These are phyloP conservation scores for Drosophila recens DNA, from an alignment of 2,888 invertebrate species.

Conservation along the genomic window DNA sequence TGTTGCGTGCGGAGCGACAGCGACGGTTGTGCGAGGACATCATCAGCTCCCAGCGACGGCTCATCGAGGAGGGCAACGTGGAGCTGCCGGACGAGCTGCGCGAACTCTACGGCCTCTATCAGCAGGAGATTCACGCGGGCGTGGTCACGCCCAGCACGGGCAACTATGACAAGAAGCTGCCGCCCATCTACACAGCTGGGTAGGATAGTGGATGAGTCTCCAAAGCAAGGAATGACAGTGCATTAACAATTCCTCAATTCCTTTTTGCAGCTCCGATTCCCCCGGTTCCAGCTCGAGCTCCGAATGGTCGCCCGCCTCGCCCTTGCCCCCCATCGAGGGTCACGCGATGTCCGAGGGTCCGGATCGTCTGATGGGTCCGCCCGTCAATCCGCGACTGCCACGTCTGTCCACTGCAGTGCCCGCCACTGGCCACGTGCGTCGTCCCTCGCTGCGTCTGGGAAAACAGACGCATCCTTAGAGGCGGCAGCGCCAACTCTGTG, in stretches of 20 bases:
- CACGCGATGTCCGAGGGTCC: slow-evolving; percentile 68
- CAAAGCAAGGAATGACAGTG: neutral
- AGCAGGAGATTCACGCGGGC: slow-evolving; percentile 94
- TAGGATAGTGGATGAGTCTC: slow-evolving; percentile 52
- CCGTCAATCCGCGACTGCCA: slow-evolving; percentile 83
- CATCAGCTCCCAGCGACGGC: slow-evolving; percentile 93
- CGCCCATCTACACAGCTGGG: slow-evolving; percentile 85
- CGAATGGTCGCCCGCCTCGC: slow-evolving; percentile 85
- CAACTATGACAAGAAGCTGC: slow-evolving; percentile 84
- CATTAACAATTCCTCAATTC: neutral
- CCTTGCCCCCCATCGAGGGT: slow-evolving; percentile 78
- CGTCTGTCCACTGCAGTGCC: slow-evolving; percentile 68
- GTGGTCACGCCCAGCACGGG: slow-evolving; percentile 85
- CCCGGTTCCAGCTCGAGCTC: slow-evolving; percentile 85
- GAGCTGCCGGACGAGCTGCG: slow-evolving; percentile 91
- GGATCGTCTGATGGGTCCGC: slow-evolving; percentile 84
- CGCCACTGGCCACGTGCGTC: slow-evolving; percentile 35
- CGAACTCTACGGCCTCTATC: slow-evolving; percentile 92
- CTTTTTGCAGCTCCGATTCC: slow-evolving; percentile 81
- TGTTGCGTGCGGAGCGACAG: slow-evolving; percentile 93
- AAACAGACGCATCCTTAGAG: slow-evolving; percentile 66
- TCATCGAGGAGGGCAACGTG: slow-evolving; percentile 92
- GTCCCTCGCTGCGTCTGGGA: slow-evolving; percentile 62
- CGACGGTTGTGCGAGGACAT: slow-evolving; percentile 95
- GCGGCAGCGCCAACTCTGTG: slow-evolving; percentile 30